Evolutionary conservation across 2,888 invertebrate species (phyloP), one percentile per base, ranked within the genome.

Genomic region (Phengaris alcon): DNA sequence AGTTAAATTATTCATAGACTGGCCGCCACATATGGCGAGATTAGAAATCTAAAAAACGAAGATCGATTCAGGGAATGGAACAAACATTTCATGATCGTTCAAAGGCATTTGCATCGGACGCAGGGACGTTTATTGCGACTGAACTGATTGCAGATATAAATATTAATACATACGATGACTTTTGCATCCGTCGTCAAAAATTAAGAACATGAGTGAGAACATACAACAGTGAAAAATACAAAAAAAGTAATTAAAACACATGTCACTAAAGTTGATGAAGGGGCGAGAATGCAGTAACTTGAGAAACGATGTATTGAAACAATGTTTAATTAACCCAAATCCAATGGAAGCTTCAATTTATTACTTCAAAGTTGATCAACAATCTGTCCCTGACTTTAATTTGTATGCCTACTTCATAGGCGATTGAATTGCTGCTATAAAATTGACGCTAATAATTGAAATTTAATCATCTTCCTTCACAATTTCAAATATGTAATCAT

Each of bases 1-100:
- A 88, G 86, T 86, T 91, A 89, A 92, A 89, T 88, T 91, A 91
- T 92, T 90, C 91, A 90, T 90, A 84, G 85, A 85, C 82, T 79
- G 87, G 87, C 87, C 86, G 87, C 87, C 86, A 87, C 86, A 85
- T 84, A 83, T 81, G 79, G 76, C 81, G 82, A 85, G 87, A 91
- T 91, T 89, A 89, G 87, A 87, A 85, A 85, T 86, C 85, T 85
- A 87, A 88, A 88, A 88, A 86, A 83, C 83, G 81, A 82, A 81
- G 81, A 85, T 84, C 82, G 81, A 81, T 84, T 86, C 82, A 82
- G 82, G 81, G 78, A 77, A 80, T 77, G 81, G 77, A 80, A 82
- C 83, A 82, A 81, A 82, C 83, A 86, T 54, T 70, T 52, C 52
- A 54, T 52, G 22, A 54, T 52, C 35, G 15, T 72, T 72, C 35